Conservation (phyloP, 2,113 vertebrate genomes). For the Aldabrachelys gigantea region DNA sequence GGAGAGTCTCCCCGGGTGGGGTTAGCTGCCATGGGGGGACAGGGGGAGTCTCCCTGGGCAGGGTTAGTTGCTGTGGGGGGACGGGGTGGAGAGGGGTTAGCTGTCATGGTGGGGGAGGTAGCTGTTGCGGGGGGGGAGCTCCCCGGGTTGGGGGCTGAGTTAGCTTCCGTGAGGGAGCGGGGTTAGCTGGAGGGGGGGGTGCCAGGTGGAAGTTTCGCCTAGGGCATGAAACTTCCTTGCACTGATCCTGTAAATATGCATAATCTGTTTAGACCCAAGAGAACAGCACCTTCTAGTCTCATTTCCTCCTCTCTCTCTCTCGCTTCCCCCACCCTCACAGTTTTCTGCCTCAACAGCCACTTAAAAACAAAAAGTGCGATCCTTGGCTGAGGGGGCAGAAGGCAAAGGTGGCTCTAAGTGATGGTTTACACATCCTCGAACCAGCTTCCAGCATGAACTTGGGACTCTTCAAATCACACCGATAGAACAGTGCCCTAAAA, state of each 20-base stretch:
- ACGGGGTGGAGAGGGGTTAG: no score
- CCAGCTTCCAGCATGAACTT: background rate
- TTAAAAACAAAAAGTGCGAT: background rate
- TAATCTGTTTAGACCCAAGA: background rate
- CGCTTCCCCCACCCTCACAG: fast-evolving
- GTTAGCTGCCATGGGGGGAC: no score
- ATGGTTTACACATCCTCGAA: background rate
- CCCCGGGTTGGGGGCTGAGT: no score
- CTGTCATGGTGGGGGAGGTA: no score
- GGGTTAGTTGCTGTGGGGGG: no score
- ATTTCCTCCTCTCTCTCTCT: background rate
- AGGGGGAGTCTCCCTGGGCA: no score
- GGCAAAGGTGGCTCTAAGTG: background rate
- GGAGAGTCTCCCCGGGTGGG: no score
- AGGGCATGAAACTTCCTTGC: no score
- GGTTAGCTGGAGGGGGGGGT: no score
- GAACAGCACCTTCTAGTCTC: background rate
- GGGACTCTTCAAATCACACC: background rate
- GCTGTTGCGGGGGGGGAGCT: no score
- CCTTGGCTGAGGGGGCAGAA: background rate
- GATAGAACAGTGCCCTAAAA: background rate
- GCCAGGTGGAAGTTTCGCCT: no score
- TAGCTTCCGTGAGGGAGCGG: no score
- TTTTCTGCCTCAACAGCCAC: background rate
- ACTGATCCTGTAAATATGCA: background rate